Conservation (phyloP, 2,113 vertebrate genomes). For the Acinonyx jubatus region DNA sequence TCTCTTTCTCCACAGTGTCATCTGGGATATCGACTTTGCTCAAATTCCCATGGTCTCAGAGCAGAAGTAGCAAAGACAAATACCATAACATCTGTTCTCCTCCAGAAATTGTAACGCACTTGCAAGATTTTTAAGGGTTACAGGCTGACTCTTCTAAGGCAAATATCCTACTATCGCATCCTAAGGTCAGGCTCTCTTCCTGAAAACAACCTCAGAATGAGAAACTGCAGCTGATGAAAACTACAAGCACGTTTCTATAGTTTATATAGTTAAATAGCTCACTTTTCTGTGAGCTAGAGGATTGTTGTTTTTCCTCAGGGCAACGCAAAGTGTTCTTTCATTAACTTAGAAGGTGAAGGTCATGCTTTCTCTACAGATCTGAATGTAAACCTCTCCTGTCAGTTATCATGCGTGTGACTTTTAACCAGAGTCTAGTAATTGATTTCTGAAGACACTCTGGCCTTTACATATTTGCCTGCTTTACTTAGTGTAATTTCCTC, state of each 20-base stretch:
- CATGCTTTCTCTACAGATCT: not conserved
- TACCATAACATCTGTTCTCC: not conserved
- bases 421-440: not conserved
- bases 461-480: not conserved
- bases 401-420: not conserved
- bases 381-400: not conserved
- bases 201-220: not conserved
- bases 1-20: not conserved
- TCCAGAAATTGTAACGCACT: not conserved
- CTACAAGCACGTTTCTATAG: fast-evolving
- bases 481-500: not conserved
- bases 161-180: not conserved
- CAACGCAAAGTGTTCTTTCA: not conserved
- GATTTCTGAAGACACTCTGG: not conserved
- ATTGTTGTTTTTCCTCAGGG: not conserved
- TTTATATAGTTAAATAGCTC: not conserved
- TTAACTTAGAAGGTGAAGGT: not conserved
- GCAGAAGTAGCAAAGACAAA: not conserved
- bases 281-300: fast-evolving
- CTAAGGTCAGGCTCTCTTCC: not conserved
- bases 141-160: not conserved
- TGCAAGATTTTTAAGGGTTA: not conserved
- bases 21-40: not conserved
- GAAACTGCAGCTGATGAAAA: not conserved
- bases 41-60: not conserved